Base-by-base conservation (phyloP, 1,140 invertebrate genomes). In the Sitophilus oryzae region DNA sequence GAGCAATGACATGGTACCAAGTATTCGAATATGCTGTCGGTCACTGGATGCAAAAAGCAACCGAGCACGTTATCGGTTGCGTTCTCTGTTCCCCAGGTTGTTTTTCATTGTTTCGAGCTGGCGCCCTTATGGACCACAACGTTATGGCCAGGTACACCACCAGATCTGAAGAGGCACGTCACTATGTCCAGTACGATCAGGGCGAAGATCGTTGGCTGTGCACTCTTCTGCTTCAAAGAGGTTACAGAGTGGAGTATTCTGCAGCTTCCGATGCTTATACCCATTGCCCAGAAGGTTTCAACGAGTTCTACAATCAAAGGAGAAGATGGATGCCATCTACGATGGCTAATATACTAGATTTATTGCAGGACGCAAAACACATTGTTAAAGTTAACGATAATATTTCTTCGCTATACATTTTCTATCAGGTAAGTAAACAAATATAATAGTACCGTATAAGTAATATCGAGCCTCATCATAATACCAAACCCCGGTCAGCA, bases 11-110 rank as follows among this genome's bases (percentile, higher is more conserved):
- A 15, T 95, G 90, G 91, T 93, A 94, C 65, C 92, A 95, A 72
- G 86, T 88, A 67, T 95, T 95, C 66, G 92, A 95, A 72, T 95
- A 95, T 65, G 91, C 92, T 2, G 86, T 95, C 65, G 90, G 89
- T 37, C 92, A 95, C 79, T 95, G 92, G 92, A 79, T 95, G 38
- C 92, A 95, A 75, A 95, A 95, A 70, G 88, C 92, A n/a, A 93
- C 92, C 0, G 92, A 95, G 71, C 91, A 95, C 66, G 88, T 91
- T 64, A 90, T 91, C 64, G 90, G 84, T 1, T 92, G 89, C 69
- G 90, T 93, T 1, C 77, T 93, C 4, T 93, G 90, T 73, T 88
- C 87, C 68, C 92, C 92, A 11, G 92, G 93, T 21, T 95, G 92
- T 72, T 96, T 96, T 73, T 92, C 89, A 6, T 72, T 96, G 1